Evolutionary conservation across 1,140 invertebrate species (phyloP).

Genomic region (Stenopsyche tienmushanensis): DNA sequence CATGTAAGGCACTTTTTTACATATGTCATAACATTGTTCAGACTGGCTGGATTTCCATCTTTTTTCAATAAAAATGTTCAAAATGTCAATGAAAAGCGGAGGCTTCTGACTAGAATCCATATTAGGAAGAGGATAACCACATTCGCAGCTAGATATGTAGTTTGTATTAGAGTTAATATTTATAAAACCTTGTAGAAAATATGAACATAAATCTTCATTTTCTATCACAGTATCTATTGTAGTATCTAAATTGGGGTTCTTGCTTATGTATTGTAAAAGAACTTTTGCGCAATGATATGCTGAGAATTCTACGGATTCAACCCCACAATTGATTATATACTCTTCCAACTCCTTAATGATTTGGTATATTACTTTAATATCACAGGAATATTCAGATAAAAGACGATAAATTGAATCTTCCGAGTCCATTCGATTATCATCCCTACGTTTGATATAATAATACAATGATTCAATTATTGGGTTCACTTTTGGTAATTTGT

Average conservation of each 20-base stretch:
- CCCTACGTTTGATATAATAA: constrained; percentile 31
- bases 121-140: constrained; percentile 53
- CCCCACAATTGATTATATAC: constrained; percentile 47
- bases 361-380: constrained; percentile 51
- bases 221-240: constrained; percentile 48
- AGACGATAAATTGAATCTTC: constrained; percentile 45
- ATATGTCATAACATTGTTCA: constrained; percentile 55
- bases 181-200: constrained; percentile 55
- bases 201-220: constrained; percentile 51
- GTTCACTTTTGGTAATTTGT: not conserved
- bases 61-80: constrained; percentile 53
- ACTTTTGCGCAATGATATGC: constrained; percentile 50
- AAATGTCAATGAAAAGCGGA: constrained; percentile 49
- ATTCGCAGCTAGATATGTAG: constrained; percentile 50
- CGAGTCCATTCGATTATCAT: constrained; percentile 33
- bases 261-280: constrained; percentile 50
- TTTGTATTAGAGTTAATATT: constrained; percentile 50
- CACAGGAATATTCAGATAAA: constrained; percentile 49
- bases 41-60: constrained; percentile 51
- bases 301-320: constrained; percentile 46
- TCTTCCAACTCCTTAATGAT: constrained; percentile 50
- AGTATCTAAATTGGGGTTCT: constrained; percentile 42
- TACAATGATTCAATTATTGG: not conserved
- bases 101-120: constrained; percentile 46
- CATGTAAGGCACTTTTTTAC: constrained; percentile 60